Conservation (phyloP, 2,797 vertebrate genomes). For the Apodemus agrarius region DNA sequence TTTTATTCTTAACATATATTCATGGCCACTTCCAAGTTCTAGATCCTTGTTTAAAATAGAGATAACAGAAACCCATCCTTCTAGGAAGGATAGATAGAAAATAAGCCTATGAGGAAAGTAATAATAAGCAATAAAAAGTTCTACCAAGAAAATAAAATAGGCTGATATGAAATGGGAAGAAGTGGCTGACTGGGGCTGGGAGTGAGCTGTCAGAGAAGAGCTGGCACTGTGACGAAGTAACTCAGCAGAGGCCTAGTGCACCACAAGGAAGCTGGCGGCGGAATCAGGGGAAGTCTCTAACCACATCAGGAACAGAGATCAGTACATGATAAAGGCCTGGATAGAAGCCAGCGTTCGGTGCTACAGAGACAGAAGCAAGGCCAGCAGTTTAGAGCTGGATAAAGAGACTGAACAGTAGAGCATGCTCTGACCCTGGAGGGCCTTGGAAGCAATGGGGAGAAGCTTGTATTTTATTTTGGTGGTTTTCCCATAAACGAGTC, state of each 20-base stretch:
- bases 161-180: neutral
- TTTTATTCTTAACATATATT: slow-evolving; percentile 4
- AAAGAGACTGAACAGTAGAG: neutral
- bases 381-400: neutral
- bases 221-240: neutral
- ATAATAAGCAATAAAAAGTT: neutral
- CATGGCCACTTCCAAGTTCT: neutral
- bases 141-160: neutral
- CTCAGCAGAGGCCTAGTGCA: neutral
- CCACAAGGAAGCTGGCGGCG: neutral
- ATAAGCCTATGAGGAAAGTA: neutral
- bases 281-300: neutral
- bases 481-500: neutral
- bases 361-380: neutral
- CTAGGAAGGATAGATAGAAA: neutral
- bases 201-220: neutral
- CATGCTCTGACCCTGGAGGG: neutral
- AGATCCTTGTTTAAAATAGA: slow-evolving; percentile 40
- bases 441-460: neutral
- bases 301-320: neutral
- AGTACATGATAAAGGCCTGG: neutral
- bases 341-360: neutral
- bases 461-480: neutral
- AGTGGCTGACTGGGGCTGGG: neutral
- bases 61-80: neutral